Conservation (phyloP, 2,113 vertebrate species). For the Serinus canaria region DNA sequence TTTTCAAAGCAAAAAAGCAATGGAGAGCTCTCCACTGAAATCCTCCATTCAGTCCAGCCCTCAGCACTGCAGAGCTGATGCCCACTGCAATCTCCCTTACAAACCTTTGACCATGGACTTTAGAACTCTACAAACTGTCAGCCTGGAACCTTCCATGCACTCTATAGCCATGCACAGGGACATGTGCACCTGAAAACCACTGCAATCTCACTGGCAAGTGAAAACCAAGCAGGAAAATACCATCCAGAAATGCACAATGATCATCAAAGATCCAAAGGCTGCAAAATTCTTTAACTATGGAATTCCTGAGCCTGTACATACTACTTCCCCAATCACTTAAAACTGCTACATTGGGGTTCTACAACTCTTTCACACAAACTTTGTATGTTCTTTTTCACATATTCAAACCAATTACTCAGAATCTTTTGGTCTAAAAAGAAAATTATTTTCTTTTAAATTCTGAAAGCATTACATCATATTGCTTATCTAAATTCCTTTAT, state of each 20-base stretch:
- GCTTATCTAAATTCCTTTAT: constrained; percentile 57
- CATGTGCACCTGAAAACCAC: neutral
- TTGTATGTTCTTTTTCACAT: neutral
- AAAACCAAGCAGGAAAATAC: neutral
- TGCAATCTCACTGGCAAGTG: neutral
- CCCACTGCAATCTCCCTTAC: neutral
- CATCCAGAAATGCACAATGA: neutral
- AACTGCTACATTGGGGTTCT: neutral
- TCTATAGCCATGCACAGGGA: neutral
- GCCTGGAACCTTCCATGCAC: neutral
- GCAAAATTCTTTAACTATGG: neutral
- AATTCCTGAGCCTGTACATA: neutral
- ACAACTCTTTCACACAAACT: neutral
- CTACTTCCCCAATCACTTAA: neutral
- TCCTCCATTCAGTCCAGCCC: neutral
- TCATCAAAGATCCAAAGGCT: neutral
- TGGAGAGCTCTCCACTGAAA: neutral
- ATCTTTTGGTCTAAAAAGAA: neutral
- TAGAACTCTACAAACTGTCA: neutral
- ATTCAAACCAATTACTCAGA: neutral
- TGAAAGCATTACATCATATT: constrained; percentile 38
- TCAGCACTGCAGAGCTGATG: neutral
- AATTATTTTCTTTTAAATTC: constrained; percentile 39
- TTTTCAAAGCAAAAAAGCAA: neutral
- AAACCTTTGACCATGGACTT: neutral